Evolutionary conservation across 1,140 invertebrate genomes (phyloP), one percentile per base, ranked within the genome.

Genomic region (Pseudobourletiella spinata): DNA sequence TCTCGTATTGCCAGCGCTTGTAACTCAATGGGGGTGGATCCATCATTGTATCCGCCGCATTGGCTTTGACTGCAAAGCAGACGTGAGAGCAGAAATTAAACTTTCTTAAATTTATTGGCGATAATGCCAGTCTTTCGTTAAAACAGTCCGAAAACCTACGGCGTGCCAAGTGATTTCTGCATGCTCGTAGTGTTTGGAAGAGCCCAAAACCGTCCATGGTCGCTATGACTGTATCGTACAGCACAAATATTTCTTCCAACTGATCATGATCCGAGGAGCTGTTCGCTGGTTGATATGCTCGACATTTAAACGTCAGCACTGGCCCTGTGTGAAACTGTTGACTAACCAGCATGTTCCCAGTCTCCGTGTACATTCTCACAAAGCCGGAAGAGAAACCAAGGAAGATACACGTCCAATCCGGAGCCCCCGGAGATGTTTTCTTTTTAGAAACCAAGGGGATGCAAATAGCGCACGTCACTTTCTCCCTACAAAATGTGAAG

Each of bases 401-500:
- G 63, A 87, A 82, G 64, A 96, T 82, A 75, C 90, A 94, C 15
- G 91, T 94, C 93, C 93, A 97, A 74, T 97, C 93, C 44, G 86
- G 83, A n/a, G 81, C 82, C 71, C 83, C 83, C 51, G 79, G 76
- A 25, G 78, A 78, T 70, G 79, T 79, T 58, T 78, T 81, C 70
- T 82, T 80, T 71, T 87, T 81, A 71, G 86, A 81, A 72, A 85
- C 74, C 67, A 88, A 65, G 65, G 85, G 81, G 72, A 86, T 70
- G 74, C 81, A 80, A 52, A 80, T 63, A 16, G 83, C 64, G 62
- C 76, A 74, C 8, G 81, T 83, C 46, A 84, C 77, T 65, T 71
- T 73, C 74, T 84, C 82, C 57, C 79, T 81, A 59, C 48, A 73
- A 35, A 61, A 57, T 39, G 32, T 39, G 8, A 39, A 39, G 20